A percentile compares a stretch with the other conserved stretches of the same genome.
Conservation (phyloP, 1,140 invertebrate genomes). For the Cardiocondyla obscurior region DNA sequence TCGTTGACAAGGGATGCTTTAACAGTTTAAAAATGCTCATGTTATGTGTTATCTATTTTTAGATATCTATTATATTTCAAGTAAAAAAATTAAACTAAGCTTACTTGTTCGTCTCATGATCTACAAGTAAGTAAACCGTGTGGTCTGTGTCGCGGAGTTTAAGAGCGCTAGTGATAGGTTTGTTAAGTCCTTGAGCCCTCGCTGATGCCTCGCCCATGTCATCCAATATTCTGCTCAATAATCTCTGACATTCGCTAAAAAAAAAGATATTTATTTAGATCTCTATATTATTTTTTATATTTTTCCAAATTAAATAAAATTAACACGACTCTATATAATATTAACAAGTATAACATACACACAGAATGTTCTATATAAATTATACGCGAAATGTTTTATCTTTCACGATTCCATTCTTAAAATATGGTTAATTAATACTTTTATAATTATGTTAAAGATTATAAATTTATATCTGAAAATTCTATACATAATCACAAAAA, state of each 20-base stretch:
- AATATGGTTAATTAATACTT: not conserved
- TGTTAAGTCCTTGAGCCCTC: constrained; percentile 89
- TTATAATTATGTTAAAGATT: too few relatives aligned
- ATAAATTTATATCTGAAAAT: not conserved
- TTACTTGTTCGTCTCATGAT: constrained; percentile 86
- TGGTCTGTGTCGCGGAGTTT: constrained; percentile 88
- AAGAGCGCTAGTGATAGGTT: constrained; percentile 88
- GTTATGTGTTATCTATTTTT: not conserved
- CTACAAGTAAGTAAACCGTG: constrained; percentile 88
- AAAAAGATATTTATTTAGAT: constrained; percentile 10
- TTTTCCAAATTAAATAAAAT: too few relatives aligned
- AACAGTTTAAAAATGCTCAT: not conserved
- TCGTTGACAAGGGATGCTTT: not conserved
- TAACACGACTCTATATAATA: too few relatives aligned
- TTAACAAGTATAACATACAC: too few relatives aligned
- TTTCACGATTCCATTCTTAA: not conserved
- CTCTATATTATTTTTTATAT: too few relatives aligned
- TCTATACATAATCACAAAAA: not conserved
- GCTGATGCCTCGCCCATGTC: constrained; percentile 89
- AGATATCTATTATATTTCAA: not conserved
- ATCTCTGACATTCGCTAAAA: constrained; percentile 86
- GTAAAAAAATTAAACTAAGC: too few relatives aligned
- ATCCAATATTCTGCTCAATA: constrained; percentile 87
- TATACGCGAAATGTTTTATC: not conserved
- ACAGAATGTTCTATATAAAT: not conserved